Percentiles rank a stretch among this genome's conserved stretches.
phyloP scores from a whole-genome alignment of 2,888 invertebrate genomes.

The Gnatocerus cornutus region DNA sequence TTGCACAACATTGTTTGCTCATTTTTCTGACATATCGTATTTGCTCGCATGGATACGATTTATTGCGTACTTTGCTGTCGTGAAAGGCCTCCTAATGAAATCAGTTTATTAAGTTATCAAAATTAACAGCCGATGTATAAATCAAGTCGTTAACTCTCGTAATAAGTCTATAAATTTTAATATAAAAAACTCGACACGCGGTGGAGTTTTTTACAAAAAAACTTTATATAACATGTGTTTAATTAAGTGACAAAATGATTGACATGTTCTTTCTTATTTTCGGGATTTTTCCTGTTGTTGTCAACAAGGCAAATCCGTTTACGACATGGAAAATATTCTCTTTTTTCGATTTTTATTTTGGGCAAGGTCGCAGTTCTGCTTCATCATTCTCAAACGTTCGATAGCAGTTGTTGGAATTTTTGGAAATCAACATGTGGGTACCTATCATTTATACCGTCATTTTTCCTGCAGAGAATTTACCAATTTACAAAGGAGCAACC shows the following conservation, averaged over 20 bases:
- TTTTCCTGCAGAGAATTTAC: too few relatives aligned
- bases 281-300: conserved; percentile 15
- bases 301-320: background rate
- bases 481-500: too few relatives aligned
- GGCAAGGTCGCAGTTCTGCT: background rate
- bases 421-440: too few relatives aligned
- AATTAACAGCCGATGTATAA: conserved; percentile 24
- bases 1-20: conserved; percentile 31
- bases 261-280: conserved; percentile 1
- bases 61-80: conserved; percentile 22
- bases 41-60: conserved; percentile 17
- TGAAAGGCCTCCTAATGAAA: conserved; percentile 32
- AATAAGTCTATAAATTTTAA: conserved; percentile 17
- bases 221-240: conserved; percentile 12
- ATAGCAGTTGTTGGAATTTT: too few relatives aligned
- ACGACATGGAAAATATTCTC: background rate
- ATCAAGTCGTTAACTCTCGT: conserved; percentile 23
- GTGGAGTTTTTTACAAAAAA: background rate
- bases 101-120: conserved; percentile 40
- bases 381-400: conserved; percentile 1
- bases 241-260: conserved; percentile 24
- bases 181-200: background rate
- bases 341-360: background rate
- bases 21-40: conserved; percentile 22
- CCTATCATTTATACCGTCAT: too few relatives aligned